A percentile compares a stretch with the other conserved stretches of the same genome.
Evolutionary conservation across 2,888 invertebrate genomes (phyloP).

Genomic region (Folsomia candida): DNA sequence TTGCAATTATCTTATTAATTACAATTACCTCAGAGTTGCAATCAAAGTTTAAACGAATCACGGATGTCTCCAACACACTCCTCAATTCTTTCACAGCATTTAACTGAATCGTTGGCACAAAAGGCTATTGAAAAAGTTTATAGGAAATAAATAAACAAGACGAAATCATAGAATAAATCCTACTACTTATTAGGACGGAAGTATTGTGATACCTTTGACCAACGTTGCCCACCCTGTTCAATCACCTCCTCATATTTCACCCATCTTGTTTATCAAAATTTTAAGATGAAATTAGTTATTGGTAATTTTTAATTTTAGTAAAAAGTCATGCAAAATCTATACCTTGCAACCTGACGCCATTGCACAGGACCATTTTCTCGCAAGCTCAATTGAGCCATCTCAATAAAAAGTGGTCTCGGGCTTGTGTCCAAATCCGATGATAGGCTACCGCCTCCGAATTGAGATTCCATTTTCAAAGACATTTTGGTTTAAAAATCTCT

Average conservation of each 20-base stretch:
- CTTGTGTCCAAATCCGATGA: not conserved
- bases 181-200: too few relatives aligned
- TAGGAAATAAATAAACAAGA: too few relatives aligned
- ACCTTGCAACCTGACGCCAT: not conserved
- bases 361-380: not conserved
- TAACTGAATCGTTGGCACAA: conserved; percentile 61
- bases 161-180: too few relatives aligned
- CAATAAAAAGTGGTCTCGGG: not conserved
- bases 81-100: conserved; percentile 61
- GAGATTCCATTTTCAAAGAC: not conserved
- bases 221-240: conserved; percentile 61
- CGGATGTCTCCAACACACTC: conserved; percentile 56
- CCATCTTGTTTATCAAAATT: conserved; percentile 51
- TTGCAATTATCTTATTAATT: too few relatives aligned
- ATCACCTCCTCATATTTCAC: conserved; percentile 57
- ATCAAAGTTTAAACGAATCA: conserved; percentile 55
- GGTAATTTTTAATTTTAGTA: not conserved
- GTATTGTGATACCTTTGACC: conserved; percentile 66
- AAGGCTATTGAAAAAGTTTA: too few relatives aligned
- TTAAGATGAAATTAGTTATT: not conserved
- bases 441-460: not conserved
- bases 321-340: too few relatives aligned
- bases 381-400: not conserved
- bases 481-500: too few relatives aligned
- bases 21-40: conserved; percentile 54